phyloP scores from a whole-genome alignment of 2,797 vertebrate species.

The Mycteria americana region DNA sequence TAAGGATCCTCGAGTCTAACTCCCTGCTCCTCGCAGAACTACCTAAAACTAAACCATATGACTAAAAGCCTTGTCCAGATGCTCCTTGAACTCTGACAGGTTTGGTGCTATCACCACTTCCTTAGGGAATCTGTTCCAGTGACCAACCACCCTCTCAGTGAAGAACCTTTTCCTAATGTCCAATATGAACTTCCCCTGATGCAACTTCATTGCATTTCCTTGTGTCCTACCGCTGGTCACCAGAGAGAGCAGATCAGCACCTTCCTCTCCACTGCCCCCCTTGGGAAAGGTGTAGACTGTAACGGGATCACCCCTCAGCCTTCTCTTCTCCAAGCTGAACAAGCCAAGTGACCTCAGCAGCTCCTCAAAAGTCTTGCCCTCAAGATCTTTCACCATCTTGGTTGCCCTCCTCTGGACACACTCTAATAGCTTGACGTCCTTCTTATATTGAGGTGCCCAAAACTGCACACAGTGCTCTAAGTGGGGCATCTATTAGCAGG shows the following conservation, averaged over 20 bases:
- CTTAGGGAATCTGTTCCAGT: not conserved
- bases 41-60: not conserved
- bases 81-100: not conserved
- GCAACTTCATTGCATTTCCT: not conserved
- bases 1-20: not conserved
- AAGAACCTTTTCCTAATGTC: not conserved
- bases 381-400: not conserved
- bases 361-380: not conserved
- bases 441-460: not conserved
- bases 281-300: not conserved
- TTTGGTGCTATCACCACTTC: not conserved
- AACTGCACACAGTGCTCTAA: not conserved
- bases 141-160: not conserved
- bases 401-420: not conserved
- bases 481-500: not conserved
- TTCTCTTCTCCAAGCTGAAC: too few relatives aligned
- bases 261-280: fast-evolving
- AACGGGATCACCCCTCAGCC: not conserved
- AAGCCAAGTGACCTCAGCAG: not conserved
- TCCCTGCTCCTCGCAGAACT: not conserved
- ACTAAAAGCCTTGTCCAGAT: not conserved
- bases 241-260: not conserved
- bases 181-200: not conserved
- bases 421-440: not conserved
- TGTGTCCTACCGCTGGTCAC: not conserved